phyloP scores from a whole-genome alignment of 2,888 invertebrate genomes.

The Ametastegia equiseti region DNA sequence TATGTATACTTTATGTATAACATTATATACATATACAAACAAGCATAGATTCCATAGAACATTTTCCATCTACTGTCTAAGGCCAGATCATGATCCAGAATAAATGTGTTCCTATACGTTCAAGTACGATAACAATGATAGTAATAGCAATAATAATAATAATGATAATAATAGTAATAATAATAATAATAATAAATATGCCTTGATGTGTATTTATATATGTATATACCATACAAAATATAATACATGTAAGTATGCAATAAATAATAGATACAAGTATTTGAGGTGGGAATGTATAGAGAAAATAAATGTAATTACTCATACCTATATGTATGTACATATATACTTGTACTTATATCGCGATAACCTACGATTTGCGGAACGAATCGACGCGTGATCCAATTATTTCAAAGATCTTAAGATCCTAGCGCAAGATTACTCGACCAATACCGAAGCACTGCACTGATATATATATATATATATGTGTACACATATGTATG shows the following conservation, averaged over 20 bases:
- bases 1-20: too few species aligned
- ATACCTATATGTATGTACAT: background rate
- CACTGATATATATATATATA: background rate
- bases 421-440: constrained; percentile 1
- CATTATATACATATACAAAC: too few species aligned
- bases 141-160: too few species aligned
- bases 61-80: too few species aligned
- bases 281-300: background rate
- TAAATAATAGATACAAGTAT: background rate
- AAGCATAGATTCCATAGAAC: too few species aligned
- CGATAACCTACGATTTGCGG: constrained; percentile 1
- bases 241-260: background rate
- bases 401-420: constrained; percentile 15
- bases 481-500: background rate
- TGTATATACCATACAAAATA: too few species aligned
- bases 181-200: too few species aligned
- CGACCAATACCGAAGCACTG: background rate
- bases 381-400: constrained; percentile 13
- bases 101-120: too few species aligned
- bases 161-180: too few species aligned
- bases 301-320: background rate
- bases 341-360: background rate
- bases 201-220: too few species aligned
- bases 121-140: too few species aligned
- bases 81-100: too few species aligned